phyloP scores from a whole-genome alignment of 2,113 vertebrate genomes.

The Pontoporia blainvillei region DNA sequence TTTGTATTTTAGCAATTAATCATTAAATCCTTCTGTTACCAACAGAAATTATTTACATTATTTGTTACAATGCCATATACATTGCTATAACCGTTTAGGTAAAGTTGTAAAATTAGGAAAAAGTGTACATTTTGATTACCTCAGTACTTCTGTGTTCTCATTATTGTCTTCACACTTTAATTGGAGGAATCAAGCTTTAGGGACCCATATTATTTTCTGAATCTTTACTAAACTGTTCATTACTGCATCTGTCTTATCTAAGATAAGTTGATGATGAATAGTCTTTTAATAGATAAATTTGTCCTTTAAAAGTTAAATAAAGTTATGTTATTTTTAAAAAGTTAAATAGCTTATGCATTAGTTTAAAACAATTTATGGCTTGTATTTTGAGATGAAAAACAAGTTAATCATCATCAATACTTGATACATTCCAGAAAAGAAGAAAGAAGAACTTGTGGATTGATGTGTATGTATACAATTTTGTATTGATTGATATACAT shows the following conservation, averaged over 20 bases:
- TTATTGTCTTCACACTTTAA: not conserved
- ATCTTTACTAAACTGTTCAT: not conserved
- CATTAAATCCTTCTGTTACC: not conserved
- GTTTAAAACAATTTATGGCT: not conserved
- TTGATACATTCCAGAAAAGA: not conserved
- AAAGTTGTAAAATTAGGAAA: not conserved
- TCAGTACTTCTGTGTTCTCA: not conserved
- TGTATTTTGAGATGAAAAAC: constrained; percentile 3
- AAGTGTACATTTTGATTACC: not conserved
- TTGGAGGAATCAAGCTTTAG: not conserved
- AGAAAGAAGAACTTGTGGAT: not conserved
- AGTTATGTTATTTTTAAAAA: too few relatives aligned
- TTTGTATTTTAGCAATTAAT: not conserved
- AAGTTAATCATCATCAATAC: not conserved
- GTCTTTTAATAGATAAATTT: not conserved
- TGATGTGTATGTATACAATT: not conserved
- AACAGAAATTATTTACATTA: not conserved
- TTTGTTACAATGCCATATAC: not conserved
- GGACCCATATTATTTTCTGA: not conserved
- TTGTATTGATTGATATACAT: not conserved
- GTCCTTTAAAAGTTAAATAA: not conserved
- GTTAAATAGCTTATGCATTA: not conserved
- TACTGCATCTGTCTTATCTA: not conserved
- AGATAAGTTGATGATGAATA: not conserved
- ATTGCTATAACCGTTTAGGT: not conserved